Evolutionary conservation across 2,113 vertebrate genomes (phyloP).

Genomic region (Polypterus bichir): DNA sequence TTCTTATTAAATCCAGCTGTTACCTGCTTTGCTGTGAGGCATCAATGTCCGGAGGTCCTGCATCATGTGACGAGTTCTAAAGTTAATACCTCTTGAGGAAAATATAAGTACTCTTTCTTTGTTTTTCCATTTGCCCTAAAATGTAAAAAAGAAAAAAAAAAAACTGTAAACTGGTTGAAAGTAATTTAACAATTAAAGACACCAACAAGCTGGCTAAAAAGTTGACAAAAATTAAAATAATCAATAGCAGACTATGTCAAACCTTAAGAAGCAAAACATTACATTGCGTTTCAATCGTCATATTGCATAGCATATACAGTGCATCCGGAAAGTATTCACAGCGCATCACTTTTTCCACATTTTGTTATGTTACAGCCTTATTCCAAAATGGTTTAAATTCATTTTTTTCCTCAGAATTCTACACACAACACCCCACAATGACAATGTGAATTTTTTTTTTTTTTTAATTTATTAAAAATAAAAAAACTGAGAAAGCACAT

Average conservation of each 20-base stretch:
- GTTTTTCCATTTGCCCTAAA: slow-evolving; percentile 90
- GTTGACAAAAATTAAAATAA: not conserved
- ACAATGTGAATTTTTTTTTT: too few species aligned
- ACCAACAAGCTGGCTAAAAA: not conserved
- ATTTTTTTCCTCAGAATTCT: too few species aligned
- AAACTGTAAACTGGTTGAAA: not conserved
- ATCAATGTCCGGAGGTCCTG: slow-evolving; percentile 82
- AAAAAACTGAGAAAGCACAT: too few species aligned
- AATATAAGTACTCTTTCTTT: slow-evolving; percentile 92
- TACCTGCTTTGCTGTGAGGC: slow-evolving; percentile 93
- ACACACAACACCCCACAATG: too few species aligned
- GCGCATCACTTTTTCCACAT: too few species aligned
- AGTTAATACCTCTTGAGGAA: slow-evolving; percentile 89
- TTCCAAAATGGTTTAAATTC: too few species aligned
- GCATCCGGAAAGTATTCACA: too few species aligned
- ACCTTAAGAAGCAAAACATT: not conserved
- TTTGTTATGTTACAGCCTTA: too few species aligned
- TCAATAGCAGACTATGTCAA: not conserved
- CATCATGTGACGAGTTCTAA: slow-evolving; percentile 90
- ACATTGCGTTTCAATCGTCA: not conserved
- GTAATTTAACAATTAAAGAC: not conserved
- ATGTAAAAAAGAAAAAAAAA: slow-evolving; percentile 1
- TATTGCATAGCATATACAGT: too few species aligned
- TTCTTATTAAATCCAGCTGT: not conserved
- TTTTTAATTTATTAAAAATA: too few species aligned